Base-by-base conservation (phyloP, 2,888 invertebrate genomes). In the Mesopsocus fuscifrons region DNA sequence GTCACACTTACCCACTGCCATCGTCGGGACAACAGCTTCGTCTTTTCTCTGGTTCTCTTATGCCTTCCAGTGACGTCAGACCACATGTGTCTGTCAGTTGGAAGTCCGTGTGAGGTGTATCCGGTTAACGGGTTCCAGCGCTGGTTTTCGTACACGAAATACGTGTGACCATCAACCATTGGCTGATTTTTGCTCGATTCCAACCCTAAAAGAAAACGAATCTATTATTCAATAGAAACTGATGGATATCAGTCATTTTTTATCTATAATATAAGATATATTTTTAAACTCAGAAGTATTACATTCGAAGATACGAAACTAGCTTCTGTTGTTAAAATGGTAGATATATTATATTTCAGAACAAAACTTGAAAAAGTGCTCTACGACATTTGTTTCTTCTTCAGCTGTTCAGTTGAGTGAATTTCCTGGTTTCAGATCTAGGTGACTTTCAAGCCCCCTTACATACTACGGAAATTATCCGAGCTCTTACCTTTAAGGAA, bases 61-160 rank as follows among this genome's bases (percentile, higher is more conserved):
- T 81, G 77, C 49, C 74, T 74, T 3, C 92, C 91, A 2, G 79
- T 79, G 18, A 76, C 69, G 59, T 92, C 91, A 55, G 88, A 88
- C 91, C 92, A 92, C 75, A 84, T 83, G 54, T 80, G 77, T 17
- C 85, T 67, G 58, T 88, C 87, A 1, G 85, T 87, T 18, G 88
- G 87, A 41, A 88, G 64, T 15, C 85, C 82, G 49, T 84, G 77
- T 2, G 83, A 74, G 2, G 85, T 82, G 55, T 87, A 91, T 3
- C 89, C 89, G 47, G 82, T 79, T 2, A 91, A 68, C 1, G 89
- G 89, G 67, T 88, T 88, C 91, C 91, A 92, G 46, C 89, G 67
- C 61, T 92, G 91, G 59, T 92, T 92, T 64, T 92, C 92, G 59
- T 89, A 92, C 13, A 89, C 82, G 54, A 81, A 80, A 57, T 84